A percentile compares a stretch with the other conserved stretches of the same genome.
phyloP scores from a whole-genome alignment of 2,797 vertebrate species.

The Muscicapa striata region DNA sequence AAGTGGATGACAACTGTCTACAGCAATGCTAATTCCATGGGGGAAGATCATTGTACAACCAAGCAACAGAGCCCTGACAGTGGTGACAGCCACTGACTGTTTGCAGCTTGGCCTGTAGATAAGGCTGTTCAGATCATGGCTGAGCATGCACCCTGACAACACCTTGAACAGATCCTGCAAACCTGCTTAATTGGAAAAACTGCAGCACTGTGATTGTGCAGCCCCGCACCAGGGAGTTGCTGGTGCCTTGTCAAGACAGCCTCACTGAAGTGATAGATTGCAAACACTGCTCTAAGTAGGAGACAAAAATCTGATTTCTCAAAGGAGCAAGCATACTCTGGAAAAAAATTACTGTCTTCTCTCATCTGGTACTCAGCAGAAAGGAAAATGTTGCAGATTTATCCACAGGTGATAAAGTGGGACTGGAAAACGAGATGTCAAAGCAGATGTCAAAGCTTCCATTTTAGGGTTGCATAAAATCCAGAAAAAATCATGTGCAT shows the following conservation, averaged over 20 bases:
- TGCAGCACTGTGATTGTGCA: not conserved
- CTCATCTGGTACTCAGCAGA: not conserved
- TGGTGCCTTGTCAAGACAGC: not conserved
- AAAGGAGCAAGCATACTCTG: not conserved
- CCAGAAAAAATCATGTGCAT: not conserved
- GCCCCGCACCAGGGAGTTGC: not conserved
- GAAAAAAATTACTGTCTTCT: not conserved
- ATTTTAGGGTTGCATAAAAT: not conserved
- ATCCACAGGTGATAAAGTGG: not conserved
- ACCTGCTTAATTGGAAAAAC: not conserved
- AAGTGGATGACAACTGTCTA: not conserved
- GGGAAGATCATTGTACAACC: not conserved
- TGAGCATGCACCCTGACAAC: not conserved
- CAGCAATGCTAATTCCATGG: not conserved
- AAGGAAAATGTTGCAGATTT: conserved; percentile 2
- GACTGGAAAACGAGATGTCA: not conserved
- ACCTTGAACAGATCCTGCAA: not conserved
- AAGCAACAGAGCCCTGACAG: not conserved
- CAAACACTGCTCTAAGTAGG: not conserved
- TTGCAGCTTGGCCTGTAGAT: not conserved
- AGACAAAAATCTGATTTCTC: conserved; percentile 43
- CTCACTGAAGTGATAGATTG: not conserved
- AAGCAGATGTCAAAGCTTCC: not conserved
- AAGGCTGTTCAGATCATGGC: not conserved
- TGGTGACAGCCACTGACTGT: not conserved